phyloP scores from a whole-genome alignment of 2,888 invertebrate species.

The Tigriopus californicus region DNA sequence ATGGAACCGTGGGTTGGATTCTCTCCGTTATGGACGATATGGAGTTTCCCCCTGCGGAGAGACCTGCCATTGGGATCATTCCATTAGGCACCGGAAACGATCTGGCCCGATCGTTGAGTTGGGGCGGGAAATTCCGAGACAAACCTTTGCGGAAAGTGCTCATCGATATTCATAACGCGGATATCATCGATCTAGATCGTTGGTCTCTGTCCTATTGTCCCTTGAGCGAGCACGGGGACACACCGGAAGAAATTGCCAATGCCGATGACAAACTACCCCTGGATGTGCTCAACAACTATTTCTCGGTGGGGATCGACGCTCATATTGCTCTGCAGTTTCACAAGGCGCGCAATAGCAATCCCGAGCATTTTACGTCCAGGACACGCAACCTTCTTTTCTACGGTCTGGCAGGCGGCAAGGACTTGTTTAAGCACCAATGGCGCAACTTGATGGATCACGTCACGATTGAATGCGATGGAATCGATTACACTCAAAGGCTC shows the following conservation, averaged over 20 bases:
- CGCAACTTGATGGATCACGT: constrained; percentile 86
- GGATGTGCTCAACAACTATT: constrained; percentile 88
- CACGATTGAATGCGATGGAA: constrained; percentile 83
- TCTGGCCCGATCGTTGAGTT: constrained; percentile 79
- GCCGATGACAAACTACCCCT: background rate
- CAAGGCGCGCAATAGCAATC: constrained; percentile 94
- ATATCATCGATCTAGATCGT: constrained; percentile 9
- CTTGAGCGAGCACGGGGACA: background rate
- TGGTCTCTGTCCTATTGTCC: background rate
- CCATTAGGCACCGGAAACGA: constrained; percentile 96
- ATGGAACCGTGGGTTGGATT: constrained; percentile 97
- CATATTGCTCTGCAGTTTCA: constrained; percentile 96
- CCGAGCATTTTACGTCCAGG: constrained; percentile 89
- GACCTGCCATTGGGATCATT: constrained; percentile 77
- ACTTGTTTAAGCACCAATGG: constrained; percentile 86
- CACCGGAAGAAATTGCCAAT: background rate
- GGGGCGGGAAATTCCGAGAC: constrained; percentile 53
- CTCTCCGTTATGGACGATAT: constrained; percentile 82
- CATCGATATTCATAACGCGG: constrained; percentile 12
- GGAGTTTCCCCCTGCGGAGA: constrained; percentile 43
- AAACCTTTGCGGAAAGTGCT: constrained; percentile 13
- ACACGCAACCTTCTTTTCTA: constrained; percentile 95
- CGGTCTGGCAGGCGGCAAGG: constrained; percentile 92
- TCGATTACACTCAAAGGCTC: constrained; percentile 51
- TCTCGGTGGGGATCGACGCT: constrained; percentile 92